Conservation (phyloP, 2,113 vertebrate species). For the Scolopax mira region DNA sequence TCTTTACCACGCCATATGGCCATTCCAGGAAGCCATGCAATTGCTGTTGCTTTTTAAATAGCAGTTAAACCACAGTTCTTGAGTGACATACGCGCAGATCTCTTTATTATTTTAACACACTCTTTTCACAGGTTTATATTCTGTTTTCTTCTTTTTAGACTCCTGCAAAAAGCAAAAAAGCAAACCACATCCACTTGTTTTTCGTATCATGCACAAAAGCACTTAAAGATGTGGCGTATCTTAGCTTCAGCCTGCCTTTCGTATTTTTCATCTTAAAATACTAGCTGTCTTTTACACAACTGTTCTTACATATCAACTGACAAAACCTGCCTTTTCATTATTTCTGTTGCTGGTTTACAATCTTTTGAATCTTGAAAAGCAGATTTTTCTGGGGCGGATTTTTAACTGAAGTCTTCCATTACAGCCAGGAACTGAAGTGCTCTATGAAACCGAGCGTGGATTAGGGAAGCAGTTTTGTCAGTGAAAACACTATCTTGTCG, state of each 20-base stretch:
- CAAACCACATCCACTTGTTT: constrained; percentile 62
- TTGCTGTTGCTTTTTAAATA: background rate
- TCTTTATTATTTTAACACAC: background rate
- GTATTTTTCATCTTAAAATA: constrained; percentile 20
- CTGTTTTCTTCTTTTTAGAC: constrained; percentile 20
- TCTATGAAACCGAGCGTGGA: background rate
- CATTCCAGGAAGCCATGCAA: background rate
- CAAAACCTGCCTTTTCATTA: constrained; percentile 29
- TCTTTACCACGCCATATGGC: background rate
- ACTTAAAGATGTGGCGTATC: background rate
- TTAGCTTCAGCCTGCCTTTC: background rate
- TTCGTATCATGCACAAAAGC: background rate
- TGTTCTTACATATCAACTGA: background rate
- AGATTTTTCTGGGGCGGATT: background rate
- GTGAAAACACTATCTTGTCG: background rate
- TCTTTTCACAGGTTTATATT: background rate
- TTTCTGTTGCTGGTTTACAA: background rate
- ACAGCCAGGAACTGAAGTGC: background rate
- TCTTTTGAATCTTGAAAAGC: constrained; percentile 18
- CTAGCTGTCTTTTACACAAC: background rate
- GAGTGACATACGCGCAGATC: background rate
- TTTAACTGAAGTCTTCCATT: background rate
- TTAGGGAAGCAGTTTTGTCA: background rate
- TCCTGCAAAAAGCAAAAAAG: constrained; percentile 3
- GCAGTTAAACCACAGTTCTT: constrained; percentile 58